Evolutionary conservation across 2,797 vertebrate genomes (phyloP), one percentile per base, ranked within the genome.

Genomic region (Hydrocynus forskahlii): DNA sequence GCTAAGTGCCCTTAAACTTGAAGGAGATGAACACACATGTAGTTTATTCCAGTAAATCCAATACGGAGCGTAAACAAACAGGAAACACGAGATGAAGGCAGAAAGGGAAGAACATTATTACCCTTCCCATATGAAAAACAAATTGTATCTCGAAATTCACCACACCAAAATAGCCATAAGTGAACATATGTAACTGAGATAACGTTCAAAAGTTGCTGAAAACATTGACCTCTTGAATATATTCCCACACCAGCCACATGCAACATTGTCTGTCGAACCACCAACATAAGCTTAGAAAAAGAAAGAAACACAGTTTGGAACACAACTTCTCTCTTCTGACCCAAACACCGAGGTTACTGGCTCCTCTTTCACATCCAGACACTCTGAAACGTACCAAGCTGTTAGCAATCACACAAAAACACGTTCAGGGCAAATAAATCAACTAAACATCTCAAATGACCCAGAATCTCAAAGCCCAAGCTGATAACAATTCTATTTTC

Each of bases 341-440:
- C 76, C 55, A 71, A 72, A 63, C 55, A 52, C 45, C 75, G 62
- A 79, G 71, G 64, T 79, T 83, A 79, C 21, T 43, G 16, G 62
- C 59, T 54, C 48, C 13, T 13, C 35, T 14, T 29, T 38, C n/a
- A n/a, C 38, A 71, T 14, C 3, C 25, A 70, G 60, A 70, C 68
- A 66, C 75, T 40, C 29, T 72, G 21, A 73, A 68, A 60, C 60
- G 54, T n/a, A 78, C 40, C 52, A 25, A 68, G 57, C 29, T 43
- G 13, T 14, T 75, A 63, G 60, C 23, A 55, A 5, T 7, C 29
- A 64, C 66, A 13, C 5, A n/a, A 57, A 80, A 23, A 69, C 63
- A 60, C 21, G 71, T 57, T 21, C 40, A 1, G 45, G 50, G 52
- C 5, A 60, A 60, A 45, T 2, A 52, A 76, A 52, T 12, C 64